Conservation (phyloP, 23 tunicate genomes). For the Botrylloides violaceus region DNA sequence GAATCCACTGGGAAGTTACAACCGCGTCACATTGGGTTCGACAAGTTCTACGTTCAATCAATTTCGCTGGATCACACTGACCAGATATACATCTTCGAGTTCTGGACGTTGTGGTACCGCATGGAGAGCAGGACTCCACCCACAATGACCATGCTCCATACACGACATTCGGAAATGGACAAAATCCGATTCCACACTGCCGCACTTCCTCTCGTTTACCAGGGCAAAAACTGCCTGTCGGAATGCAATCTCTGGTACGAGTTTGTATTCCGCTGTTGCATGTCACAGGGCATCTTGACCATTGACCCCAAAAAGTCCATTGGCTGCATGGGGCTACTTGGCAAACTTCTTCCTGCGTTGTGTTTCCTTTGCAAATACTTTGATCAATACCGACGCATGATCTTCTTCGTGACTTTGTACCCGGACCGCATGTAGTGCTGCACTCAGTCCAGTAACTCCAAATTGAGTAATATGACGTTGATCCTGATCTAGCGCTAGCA, state of each 20-base stretch:
- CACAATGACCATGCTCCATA: slow-evolving; percentile 16
- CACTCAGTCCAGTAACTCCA: slow-evolving; percentile 44
- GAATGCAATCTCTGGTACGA: slow-evolving; percentile 10
- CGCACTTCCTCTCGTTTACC: slow-evolving; percentile 2
- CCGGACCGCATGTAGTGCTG: slow-evolving; percentile 39
- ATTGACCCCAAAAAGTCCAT: slow-evolving; percentile 7
- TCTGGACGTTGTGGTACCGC: slow-evolving; percentile 8
- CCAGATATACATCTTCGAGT: background rate
- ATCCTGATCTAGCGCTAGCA: slow-evolving; percentile 29
- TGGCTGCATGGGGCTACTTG: slow-evolving; percentile 5
- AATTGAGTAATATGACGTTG: slow-evolving; percentile 33
- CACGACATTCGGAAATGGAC: background rate
- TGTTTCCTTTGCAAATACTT: background rate
- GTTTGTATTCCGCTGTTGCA: slow-evolving; percentile 12
- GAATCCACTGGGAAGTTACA: background rate
- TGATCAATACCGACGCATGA: slow-evolving; percentile 33
- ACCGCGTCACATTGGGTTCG: background rate
- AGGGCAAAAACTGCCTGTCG: slow-evolving; percentile 6
- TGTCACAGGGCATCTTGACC: slow-evolving; percentile 10
- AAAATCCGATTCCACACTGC: background rate
- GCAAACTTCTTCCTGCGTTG: slow-evolving; percentile 2
- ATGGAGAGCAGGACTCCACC: slow-evolving; percentile 8
- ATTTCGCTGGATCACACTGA: background rate
- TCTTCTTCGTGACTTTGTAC: slow-evolving; percentile 21
- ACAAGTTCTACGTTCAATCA: background rate